phyloP scores from a whole-genome alignment of 2,113 vertebrate species.

The Oostethus manadensis region DNA sequence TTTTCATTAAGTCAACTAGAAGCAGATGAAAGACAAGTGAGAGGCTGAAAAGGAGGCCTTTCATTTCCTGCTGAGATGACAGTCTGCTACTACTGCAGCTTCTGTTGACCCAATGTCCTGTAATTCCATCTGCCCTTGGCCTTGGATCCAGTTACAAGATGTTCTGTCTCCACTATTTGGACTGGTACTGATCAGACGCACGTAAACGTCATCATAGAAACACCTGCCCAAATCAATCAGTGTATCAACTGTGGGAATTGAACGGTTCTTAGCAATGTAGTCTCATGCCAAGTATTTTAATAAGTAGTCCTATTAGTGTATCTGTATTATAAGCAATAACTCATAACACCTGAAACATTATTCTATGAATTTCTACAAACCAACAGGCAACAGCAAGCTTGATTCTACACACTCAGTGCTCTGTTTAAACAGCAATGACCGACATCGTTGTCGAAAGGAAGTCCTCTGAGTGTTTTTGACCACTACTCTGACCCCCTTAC shows the following conservation, averaged over 20 bases:
- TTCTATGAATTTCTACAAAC: background rate
- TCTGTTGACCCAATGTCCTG: slow-evolving; percentile 61
- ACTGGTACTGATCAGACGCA: slow-evolving; percentile 22
- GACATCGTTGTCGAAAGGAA: background rate
- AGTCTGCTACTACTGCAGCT: slow-evolving; percentile 53
- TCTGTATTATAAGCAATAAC: too few relatives aligned
- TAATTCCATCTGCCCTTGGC: slow-evolving; percentile 57
- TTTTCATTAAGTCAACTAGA: slow-evolving; percentile 64
- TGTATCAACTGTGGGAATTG: too few relatives aligned
- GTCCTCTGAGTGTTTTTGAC: slow-evolving; percentile 23
- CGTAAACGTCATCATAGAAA: slow-evolving; percentile 15
- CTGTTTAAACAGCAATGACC: slow-evolving; percentile 11
- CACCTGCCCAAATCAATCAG: slow-evolving; percentile 1
- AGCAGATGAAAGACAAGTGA: slow-evolving; percentile 65
- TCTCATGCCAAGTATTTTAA: too few relatives aligned
- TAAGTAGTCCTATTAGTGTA: too few relatives aligned
- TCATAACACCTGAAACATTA: too few relatives aligned
- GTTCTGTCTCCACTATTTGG: slow-evolving; percentile 18
- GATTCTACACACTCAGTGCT: background rate
- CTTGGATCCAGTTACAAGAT: slow-evolving; percentile 41
- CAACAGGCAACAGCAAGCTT: background rate
- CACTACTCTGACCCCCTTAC: slow-evolving; percentile 16
- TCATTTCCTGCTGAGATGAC: slow-evolving; percentile 71
- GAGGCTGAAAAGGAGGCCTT: slow-evolving; percentile 70
- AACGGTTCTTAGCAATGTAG: background rate